Base-by-base conservation (phyloP, 2,888 invertebrate species). In the Oxystoma pomonae region DNA sequence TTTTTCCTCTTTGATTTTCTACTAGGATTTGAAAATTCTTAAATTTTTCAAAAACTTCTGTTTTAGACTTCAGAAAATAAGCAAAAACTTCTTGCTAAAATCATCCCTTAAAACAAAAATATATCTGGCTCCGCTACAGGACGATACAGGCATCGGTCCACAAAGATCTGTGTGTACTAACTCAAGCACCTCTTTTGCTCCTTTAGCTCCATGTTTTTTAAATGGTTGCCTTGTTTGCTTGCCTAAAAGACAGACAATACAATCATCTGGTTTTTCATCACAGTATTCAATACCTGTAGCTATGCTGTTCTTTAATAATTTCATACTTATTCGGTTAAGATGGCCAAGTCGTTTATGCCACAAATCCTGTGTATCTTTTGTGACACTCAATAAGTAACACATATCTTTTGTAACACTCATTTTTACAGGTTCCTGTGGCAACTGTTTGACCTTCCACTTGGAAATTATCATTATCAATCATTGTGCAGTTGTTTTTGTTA, bases 31-130 rank as follows among this genome's bases (percentile, higher is more conserved):
- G 49, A 61, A 59, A 63, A 16, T 64, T 57, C 51, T 50, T 51
- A 55, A 64, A 64, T 17, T 52, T 58, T 53, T 19, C 50, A 16
- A 64, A 58, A n/a, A 62, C 61, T 52, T 66, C 66, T 49, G 62
- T 62, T 53, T 53, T 53, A 5, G 19, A 53, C n/a, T n/a, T 53
- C n/a, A 53, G n/a, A n/a, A 53, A 53, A 12, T 35, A 35, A 3
- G 12, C 35, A 35, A 35, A 35, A 7, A 35, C 12, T n/a, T n/a
- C n/a, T n/a, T n/a, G n/a, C n/a, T n/a, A n/a, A n/a, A 53, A 53
- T 53, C 5, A 19, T 5, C n/a, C n/a, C 5, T 19, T 53, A 53
- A 53, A 53, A 53, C 19, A 17, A 3, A 53, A 53, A 53, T 19
- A 50, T 50, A 50, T n/a, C n/a, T 50, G 9, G 50, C 50, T 50